Percentiles rank a stretch among this genome's conserved stretches.
Conservation (phyloP, 2,797 vertebrate species). For the Rhinella marina region DNA sequence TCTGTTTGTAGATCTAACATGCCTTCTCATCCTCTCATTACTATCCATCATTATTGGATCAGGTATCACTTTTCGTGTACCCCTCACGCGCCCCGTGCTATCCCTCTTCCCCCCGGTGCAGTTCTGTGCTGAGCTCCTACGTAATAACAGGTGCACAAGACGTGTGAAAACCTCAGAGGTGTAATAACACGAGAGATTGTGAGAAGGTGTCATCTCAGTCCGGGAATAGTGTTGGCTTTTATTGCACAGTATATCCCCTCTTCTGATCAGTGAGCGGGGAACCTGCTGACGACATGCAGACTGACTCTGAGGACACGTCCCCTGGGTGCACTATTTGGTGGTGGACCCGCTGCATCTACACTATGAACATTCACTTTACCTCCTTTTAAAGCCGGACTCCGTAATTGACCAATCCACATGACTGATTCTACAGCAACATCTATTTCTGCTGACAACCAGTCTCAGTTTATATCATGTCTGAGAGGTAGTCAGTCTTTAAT, state of each 20-base stretch:
- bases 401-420: not conserved
- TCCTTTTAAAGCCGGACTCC: too few species aligned
- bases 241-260: not conserved
- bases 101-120: not conserved
- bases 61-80: not conserved
- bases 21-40: not conserved
- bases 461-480: not conserved
- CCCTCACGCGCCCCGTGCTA: not conserved
- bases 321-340: too few species aligned
- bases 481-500: too few species aligned
- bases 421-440: not conserved
- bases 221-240: not conserved
- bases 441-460: not conserved
- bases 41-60: not conserved
- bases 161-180: not conserved
- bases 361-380: too few species aligned
- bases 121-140: not conserved
- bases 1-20: not conserved
- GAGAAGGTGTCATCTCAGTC: slow-evolving; percentile 12
- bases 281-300: too few species aligned
- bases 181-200: not conserved
- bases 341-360: too few species aligned
- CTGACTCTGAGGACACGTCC: too few species aligned
- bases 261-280: too few species aligned
- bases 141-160: not conserved